Conservation (phyloP, 2,888 invertebrate genomes). For the Ditula angustiorana region DNA sequence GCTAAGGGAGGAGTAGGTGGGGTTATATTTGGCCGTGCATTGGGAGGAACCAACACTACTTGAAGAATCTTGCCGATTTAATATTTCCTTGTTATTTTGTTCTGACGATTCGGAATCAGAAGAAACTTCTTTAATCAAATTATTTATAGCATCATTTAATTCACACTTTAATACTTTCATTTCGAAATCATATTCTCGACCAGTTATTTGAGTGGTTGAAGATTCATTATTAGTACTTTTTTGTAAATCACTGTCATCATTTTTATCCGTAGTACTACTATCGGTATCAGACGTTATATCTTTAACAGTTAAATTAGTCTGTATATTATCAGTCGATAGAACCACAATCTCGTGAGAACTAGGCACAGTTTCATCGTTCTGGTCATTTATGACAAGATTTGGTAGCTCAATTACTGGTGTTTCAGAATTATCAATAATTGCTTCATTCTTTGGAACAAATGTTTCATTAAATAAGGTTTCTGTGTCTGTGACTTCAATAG, state of each 20-base stretch:
- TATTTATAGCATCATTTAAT: conserved; percentile 78
- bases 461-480: conserved; percentile 72
- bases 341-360: conserved; percentile 70
- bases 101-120: conserved; percentile 66
- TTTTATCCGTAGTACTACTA: conserved; percentile 10
- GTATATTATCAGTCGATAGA: conserved; percentile 71
- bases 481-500: conserved; percentile 79
- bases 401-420: conserved; percentile 27
- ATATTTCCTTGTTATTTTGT: conserved; percentile 61
- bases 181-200: conserved; percentile 65
- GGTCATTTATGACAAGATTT: conserved; percentile 20
- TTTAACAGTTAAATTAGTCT: conserved; percentile 75
- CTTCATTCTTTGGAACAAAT: conserved; percentile 45
- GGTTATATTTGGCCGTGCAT: conserved; percentile 89
- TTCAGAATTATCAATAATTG: background rate
- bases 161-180: conserved; percentile 79
- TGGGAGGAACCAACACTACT: conserved; percentile 88
- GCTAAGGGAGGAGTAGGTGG: conserved; percentile 84
- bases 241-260: conserved; percentile 29
- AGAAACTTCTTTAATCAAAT: conserved; percentile 75
- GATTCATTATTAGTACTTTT: conserved; percentile 10
- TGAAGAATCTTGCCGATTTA: conserved; percentile 85
- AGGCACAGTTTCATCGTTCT: conserved; percentile 13
- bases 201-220: conserved; percentile 40
- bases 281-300: conserved; percentile 54